These are phyloP conservation scores for Microcebus ravelobensis DNA, from an alignment of 2,113 vertebrate species.

Conservation along the genomic window DNA sequence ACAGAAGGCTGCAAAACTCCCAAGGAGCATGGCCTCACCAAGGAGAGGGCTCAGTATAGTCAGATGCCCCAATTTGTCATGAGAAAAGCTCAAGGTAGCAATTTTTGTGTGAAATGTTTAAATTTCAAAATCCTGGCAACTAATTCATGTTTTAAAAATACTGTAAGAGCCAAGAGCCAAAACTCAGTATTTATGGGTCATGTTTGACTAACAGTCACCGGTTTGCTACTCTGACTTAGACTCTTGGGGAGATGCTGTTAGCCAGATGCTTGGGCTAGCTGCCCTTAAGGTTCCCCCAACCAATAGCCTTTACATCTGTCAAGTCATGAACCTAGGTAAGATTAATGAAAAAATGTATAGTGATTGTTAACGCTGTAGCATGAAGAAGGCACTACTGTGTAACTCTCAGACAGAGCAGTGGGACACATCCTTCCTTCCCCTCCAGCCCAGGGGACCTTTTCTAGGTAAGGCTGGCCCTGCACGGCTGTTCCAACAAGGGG, in stretches of 20 bases:
- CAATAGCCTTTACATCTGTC: not conserved
- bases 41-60: not conserved
- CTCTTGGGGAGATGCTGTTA: not conserved
- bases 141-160: constrained; percentile 40
- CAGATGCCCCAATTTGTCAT: not conserved
- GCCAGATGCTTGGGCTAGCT: not conserved
- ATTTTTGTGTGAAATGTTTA: not conserved
- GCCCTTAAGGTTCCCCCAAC: not conserved
- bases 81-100: not conserved
- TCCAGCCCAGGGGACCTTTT: not conserved
- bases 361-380: not conserved
- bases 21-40: not conserved
- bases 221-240: constrained; percentile 7
- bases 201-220: not conserved
- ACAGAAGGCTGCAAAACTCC: not conserved
- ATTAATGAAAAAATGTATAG: not conserved
- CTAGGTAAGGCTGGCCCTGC: not conserved
- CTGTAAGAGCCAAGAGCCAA: not conserved
- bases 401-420: not conserved
- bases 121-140: constrained; percentile 30
- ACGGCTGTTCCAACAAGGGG: not conserved
- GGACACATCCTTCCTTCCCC: not conserved
- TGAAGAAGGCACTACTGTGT: not conserved
- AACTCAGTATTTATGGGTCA: not conserved
- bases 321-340: not conserved